phyloP scores from a whole-genome alignment of 37 sponge, comb jelly and placozoan genomes.

The Tethya wilhelma region DNA sequence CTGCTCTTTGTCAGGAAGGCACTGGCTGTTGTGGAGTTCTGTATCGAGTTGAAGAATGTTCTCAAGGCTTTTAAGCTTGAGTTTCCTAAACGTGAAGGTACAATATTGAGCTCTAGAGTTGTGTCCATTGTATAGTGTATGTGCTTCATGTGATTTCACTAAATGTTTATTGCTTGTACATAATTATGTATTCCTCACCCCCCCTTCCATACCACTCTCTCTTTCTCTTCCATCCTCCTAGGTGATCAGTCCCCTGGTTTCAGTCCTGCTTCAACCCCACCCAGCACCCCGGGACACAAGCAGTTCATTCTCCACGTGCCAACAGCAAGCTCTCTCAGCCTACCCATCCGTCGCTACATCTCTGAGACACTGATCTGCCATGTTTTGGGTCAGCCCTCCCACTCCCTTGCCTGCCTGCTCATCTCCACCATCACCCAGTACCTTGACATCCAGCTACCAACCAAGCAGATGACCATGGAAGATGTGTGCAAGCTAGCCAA shows the following conservation, averaged over 20 bases:
- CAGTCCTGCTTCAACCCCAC: conserved; percentile 35
- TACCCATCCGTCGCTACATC: conserved; percentile 76
- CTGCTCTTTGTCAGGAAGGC: conserved; percentile 77
- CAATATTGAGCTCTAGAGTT: too few relatives aligned
- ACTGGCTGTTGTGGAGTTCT: conserved; percentile 75
- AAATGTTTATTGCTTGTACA: background rate
- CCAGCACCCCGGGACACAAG: conserved; percentile 48
- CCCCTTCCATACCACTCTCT: background rate
- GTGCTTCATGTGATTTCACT: background rate
- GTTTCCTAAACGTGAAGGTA: too few relatives aligned
- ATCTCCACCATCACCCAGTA: conserved; percentile 57
- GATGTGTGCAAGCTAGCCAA: conserved; percentile 79
- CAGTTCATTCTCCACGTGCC: conserved; percentile 49
- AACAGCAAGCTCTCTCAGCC: conserved; percentile 55
- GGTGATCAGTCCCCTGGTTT: background rate
- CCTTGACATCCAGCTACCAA: conserved; percentile 51
- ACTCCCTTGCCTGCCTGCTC: conserved; percentile 69
- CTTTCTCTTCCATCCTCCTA: background rate
- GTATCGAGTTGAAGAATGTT: conserved; percentile 62
- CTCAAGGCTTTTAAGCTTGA: conserved; percentile 68
- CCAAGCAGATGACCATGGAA: conserved; percentile 48
- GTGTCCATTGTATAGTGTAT: background rate
- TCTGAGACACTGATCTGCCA: conserved; percentile 76
- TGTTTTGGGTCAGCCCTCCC: conserved; percentile 80
- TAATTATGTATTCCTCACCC: background rate